phyloP scores from a whole-genome alignment of 2,888 invertebrate species.

The Drosophila nigricruria region DNA sequence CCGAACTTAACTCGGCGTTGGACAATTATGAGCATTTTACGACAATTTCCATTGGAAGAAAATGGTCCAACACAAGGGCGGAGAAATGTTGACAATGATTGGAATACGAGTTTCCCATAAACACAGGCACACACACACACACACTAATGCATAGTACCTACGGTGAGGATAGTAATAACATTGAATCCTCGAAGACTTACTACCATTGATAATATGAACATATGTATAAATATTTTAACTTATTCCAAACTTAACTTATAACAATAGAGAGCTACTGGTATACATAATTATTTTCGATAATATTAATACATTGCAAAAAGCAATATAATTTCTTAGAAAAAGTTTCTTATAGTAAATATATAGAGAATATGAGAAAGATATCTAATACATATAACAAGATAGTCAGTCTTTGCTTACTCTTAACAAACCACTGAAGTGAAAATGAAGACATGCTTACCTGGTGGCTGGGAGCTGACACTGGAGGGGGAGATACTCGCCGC shows the following conservation, averaged over 20 bases:
- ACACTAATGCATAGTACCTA: background rate
- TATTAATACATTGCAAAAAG: background rate
- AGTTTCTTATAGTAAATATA: background rate
- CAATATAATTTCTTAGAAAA: background rate
- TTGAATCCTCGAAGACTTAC: background rate
- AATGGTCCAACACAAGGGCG: constrained; percentile 42
- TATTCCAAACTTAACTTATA: background rate
- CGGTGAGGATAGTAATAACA: background rate
- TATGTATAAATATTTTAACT: background rate
- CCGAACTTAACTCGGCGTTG: constrained; percentile 83
- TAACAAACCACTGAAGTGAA: background rate
- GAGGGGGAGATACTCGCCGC: constrained; percentile 88
- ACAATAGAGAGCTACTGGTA: too few relatives aligned
- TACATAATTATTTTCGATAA: background rate
- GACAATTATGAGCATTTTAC: constrained; percentile 83
- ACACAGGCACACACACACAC: constrained; percentile 14
- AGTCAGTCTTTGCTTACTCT: background rate
- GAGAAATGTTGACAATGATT: constrained; percentile 71
- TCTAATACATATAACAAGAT: too few relatives aligned
- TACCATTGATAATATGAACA: background rate
- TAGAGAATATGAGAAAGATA: background rate
- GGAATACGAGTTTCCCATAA: constrained; percentile 31
- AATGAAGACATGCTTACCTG: constrained; percentile 81
- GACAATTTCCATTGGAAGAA: constrained; percentile 68
- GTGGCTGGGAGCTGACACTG: constrained; percentile 86